phyloP scores from a whole-genome alignment of 2,888 invertebrate species.

The Dryocosmus kuriphilus region DNA sequence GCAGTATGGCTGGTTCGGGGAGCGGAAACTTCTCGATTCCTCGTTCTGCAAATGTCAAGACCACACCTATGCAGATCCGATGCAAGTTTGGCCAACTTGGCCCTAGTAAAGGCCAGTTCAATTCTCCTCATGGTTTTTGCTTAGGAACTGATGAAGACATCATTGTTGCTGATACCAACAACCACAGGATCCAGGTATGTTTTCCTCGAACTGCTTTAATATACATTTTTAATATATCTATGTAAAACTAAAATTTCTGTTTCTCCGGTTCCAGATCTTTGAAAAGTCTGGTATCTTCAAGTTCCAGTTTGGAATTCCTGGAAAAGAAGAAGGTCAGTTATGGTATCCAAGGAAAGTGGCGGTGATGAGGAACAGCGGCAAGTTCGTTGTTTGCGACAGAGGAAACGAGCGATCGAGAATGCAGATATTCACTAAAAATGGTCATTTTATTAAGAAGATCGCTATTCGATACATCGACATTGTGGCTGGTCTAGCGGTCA shows the following conservation, averaged over 20 bases:
- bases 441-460: constrained; percentile 97
- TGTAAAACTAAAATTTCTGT: background rate
- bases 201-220: background rate
- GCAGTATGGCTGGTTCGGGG: constrained; percentile 68
- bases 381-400: constrained; percentile 98
- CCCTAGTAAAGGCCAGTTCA: constrained; percentile 95
- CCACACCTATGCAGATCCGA: constrained; percentile 91
- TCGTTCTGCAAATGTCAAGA: constrained; percentile 79
- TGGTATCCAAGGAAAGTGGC: constrained; percentile 99
- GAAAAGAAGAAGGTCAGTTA: constrained; percentile 96
- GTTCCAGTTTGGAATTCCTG: constrained; percentile 96
- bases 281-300: constrained; percentile 96
- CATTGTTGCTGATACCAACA: constrained; percentile 97
- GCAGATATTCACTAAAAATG: constrained; percentile 98
- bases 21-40: constrained; percentile 70
- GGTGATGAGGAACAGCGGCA: constrained; percentile 91
- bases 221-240: background rate
- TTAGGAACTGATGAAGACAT: constrained; percentile 97
- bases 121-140: constrained; percentile 98
- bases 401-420: constrained; percentile 97
- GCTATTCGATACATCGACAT: constrained; percentile 93
- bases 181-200: constrained; percentile 93
- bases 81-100: constrained; percentile 97
- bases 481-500: constrained; percentile 96
- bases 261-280: constrained; percentile 84